phyloP scores from a whole-genome alignment of 2,797 vertebrate genomes.

The Lepilemur ruficaudatus region DNA sequence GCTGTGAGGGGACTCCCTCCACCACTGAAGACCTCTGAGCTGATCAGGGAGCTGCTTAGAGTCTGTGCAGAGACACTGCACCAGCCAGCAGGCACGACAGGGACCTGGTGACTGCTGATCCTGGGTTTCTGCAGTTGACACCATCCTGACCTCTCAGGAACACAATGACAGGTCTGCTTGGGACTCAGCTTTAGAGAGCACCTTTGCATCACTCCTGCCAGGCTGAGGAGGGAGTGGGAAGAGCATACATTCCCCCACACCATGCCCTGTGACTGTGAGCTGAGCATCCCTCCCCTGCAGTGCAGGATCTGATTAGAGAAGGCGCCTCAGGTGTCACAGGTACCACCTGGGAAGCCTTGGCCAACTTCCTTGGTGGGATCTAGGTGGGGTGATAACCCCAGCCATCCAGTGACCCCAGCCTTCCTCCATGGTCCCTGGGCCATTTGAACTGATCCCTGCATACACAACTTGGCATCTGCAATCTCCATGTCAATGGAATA shows the following conservation, averaged over 20 bases:
- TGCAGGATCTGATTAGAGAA: not conserved
- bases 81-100: not conserved
- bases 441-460: not conserved
- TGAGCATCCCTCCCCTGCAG: not conserved
- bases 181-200: not conserved
- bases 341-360: not conserved
- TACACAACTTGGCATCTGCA: not conserved
- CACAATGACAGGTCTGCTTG: not conserved
- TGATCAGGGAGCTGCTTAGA: not conserved
- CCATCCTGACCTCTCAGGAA: not conserved
- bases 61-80: not conserved
- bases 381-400: not conserved
- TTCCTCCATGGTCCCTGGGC: not conserved
- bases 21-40: not conserved
- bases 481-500: not conserved
- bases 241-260: not conserved
- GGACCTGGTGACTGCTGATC: not conserved
- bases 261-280: not conserved
- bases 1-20: not conserved
- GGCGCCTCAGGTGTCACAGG: not conserved
- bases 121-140: not conserved
- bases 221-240: not conserved
- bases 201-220: not conserved
- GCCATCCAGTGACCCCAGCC: not conserved
- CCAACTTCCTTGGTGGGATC: not conserved